Base-by-base conservation (phyloP, 2,113 vertebrate species). In the Geococcyx californianus region DNA sequence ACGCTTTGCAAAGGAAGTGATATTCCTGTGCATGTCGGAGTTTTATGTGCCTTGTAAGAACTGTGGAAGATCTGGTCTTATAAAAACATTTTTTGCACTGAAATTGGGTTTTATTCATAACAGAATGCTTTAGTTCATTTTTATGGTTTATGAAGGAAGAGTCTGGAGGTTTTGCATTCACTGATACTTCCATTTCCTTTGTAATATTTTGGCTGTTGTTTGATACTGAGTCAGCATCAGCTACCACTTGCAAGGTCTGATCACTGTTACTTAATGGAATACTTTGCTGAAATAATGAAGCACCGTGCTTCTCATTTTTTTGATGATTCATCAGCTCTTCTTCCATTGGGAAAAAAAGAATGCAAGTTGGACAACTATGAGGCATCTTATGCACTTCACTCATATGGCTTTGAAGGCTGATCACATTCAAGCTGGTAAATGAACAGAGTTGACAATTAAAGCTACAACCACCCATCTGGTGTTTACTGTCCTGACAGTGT, bases 61-160 rank as follows among this genome's bases (percentile, higher is more conserved):
- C 97, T 0, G 98, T 97, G 5, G 98, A 98, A 52, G 98, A 99
- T 87, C 98, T 98, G 17, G 99, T 98, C 95, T 98, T 98, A 92
- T 99, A 99, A 90, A 98, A 98, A 82, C 99, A 99, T 89, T 98
- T 98, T 74, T 97, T 97, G 80, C 99, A 99, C 60, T 99, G 99
- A 87, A 99, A 98, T 84, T 98, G 98, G 58, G 98, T 97, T 96
- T 97, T 98, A 94, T 85, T 97, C 56, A 96, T 95, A 66, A 97
- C 72, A 10, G 95, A 88, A 63, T 97, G 98, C 90, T 98, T 98
- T 42, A 92, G 36, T 26, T 98, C 98, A 58, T 92, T 96, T 36
- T 95, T 96, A 16, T 97, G 88, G 87, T 90, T 95, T 38, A 80
- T 31, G n/a, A 94, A 93, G 55, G 94, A 92, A 47, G 89, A 70